These are phyloP conservation scores for Plumapathes pennacea DNA, from an alignment of 92 coral and sea anemone species.

Conservation along the genomic window DNA sequence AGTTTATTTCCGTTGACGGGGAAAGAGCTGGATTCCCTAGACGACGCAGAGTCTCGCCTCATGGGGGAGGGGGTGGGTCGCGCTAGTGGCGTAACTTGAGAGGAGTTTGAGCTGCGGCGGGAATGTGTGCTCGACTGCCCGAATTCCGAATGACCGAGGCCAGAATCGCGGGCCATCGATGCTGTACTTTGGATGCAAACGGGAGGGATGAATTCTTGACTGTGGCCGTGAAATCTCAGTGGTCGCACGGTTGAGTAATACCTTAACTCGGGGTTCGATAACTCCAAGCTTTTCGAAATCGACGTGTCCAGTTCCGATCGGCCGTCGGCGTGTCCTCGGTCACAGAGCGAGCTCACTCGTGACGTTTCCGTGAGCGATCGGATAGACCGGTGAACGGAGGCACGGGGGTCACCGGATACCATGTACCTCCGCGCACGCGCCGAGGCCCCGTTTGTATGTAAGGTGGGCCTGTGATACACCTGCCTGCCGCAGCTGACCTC, in stretches of 20 bases:
- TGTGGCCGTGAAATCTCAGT: constrained; percentile 65
- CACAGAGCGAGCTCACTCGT: constrained; percentile 57
- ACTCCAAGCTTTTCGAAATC: constrained; percentile 47
- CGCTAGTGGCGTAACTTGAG: constrained; percentile 56
- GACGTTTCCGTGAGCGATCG: constrained; percentile 74
- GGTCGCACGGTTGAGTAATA: constrained; percentile 56
- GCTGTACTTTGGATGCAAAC: constrained; percentile 59
- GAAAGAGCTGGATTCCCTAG: constrained; percentile 64
- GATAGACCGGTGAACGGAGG: constrained; percentile 25
- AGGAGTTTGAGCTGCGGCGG: constrained; percentile 61
- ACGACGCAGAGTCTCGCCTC: constrained; percentile 65
- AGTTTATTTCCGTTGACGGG: constrained; percentile 63
- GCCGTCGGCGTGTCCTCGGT: constrained; percentile 88
- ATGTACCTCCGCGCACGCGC: constrained; percentile 62
- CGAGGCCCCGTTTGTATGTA: constrained; percentile 58
- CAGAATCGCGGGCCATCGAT: constrained; percentile 67
- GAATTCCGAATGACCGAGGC: constrained; percentile 75
- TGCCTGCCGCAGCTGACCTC: constrained; percentile 76
- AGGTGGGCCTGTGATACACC: constrained; percentile 70
- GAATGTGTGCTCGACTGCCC: constrained; percentile 70
- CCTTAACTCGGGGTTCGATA: constrained; percentile 62
- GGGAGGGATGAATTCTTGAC: constrained; percentile 66
- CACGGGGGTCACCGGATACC: constrained; percentile 40
- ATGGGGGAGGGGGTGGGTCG: constrained; percentile 29
- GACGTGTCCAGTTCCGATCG: constrained; percentile 86